phyloP scores from a whole-genome alignment of 2,113 vertebrate genomes.

The Uropsilus gracilis region DNA sequence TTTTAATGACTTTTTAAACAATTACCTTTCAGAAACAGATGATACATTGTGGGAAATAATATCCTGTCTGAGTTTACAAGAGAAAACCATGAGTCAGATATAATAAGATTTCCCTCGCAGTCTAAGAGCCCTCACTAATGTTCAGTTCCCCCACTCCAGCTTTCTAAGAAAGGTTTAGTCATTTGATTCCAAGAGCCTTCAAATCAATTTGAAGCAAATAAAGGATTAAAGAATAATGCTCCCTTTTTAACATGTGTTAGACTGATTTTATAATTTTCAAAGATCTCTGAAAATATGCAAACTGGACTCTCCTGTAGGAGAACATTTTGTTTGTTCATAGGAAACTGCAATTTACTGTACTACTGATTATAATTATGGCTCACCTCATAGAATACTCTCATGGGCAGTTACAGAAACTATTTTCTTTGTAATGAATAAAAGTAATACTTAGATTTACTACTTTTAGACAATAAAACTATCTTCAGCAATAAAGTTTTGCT shows the following conservation, averaged over 20 bases:
- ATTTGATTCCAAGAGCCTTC: slow-evolving; percentile 23
- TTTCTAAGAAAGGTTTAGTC: slow-evolving; percentile 18
- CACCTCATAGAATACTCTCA: background rate
- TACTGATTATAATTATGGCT: background rate
- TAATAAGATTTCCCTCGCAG: background rate
- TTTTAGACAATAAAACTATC: background rate
- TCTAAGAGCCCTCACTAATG: background rate
- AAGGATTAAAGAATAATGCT: slow-evolving; percentile 23
- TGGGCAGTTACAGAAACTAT: background rate
- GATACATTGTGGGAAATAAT: slow-evolving; percentile 22
- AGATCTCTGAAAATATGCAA: background rate
- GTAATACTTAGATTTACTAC: background rate
- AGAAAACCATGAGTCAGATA: slow-evolving; percentile 57
- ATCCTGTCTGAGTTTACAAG: slow-evolving; percentile 44
- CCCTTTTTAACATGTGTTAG: background rate
- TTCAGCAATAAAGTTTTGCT: background rate
- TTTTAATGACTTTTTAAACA: slow-evolving; percentile 58
- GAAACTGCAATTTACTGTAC: background rate
- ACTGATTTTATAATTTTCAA: background rate
- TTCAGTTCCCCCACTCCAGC: background rate
- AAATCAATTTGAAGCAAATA: slow-evolving; percentile 41
- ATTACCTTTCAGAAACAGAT: slow-evolving; percentile 60
- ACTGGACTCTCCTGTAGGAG: background rate
- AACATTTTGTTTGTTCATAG: slow-evolving; percentile 19
- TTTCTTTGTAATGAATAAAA: background rate